These are phyloP conservation scores for Notodonta ziczac DNA, from an alignment of 2,888 invertebrate genomes.

Conservation along the genomic window DNA sequence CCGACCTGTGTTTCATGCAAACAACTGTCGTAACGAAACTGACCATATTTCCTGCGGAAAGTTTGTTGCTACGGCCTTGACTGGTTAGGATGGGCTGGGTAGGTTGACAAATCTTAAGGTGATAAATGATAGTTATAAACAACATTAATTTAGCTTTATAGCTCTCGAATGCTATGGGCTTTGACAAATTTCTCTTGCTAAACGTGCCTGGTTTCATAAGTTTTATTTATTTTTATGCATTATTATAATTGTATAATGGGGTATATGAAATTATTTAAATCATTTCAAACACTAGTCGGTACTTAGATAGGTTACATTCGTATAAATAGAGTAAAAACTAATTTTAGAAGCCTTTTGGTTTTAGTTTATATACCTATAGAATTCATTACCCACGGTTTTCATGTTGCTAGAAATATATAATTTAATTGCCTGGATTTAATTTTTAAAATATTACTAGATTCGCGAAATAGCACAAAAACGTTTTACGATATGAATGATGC, in stretches of 20 bases:
- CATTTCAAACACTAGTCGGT: not conserved
- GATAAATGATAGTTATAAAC: slow-evolving; percentile 15
- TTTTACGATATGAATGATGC: not conserved
- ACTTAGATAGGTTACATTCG: not conserved
- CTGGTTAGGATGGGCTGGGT: slow-evolving; percentile 7
- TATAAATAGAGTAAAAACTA: no score
- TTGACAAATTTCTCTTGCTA: not conserved
- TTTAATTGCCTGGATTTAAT: not conserved
- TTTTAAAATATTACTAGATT: no score
- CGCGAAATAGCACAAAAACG: not conserved
- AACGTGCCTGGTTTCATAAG: not conserved
- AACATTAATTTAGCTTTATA: slow-evolving; percentile 12
- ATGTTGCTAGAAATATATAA: no score
- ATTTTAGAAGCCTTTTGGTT: no score
- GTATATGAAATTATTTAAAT: not conserved
- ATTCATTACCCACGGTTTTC: no score
- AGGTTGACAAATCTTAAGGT: slow-evolving; percentile 20
- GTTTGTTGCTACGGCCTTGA: slow-evolving; percentile 32
- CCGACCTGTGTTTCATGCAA: slow-evolving; percentile 25
- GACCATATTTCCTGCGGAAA: slow-evolving; percentile 25
- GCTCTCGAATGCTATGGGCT: slow-evolving; percentile 7
- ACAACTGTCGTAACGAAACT: slow-evolving; percentile 45
- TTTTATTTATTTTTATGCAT: not conserved
- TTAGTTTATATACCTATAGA: no score
- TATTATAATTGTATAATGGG: not conserved